Percentiles rank a stretch among this genome's conserved stretches.
phyloP scores from a whole-genome alignment of 2,797 vertebrate species.

The Natrix natrix region DNA sequence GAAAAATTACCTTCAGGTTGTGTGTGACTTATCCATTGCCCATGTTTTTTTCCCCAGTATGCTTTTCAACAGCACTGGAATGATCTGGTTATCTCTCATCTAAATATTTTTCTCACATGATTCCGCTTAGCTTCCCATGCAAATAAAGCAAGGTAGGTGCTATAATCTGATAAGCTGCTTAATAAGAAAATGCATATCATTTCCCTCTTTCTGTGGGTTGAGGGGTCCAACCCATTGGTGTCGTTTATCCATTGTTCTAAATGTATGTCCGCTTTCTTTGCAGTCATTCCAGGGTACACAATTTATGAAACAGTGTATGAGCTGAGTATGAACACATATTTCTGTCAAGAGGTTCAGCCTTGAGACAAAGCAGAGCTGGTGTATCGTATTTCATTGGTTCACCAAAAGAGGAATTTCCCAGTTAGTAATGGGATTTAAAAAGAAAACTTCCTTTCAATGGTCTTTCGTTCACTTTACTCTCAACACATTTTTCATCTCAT shows the following conservation, averaged over 20 bases:
- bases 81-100: neutral
- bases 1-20: neutral
- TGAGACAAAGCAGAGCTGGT: neutral
- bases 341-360: neutral
- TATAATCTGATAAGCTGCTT: neutral
- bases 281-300: neutral
- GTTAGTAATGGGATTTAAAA: too few species aligned
- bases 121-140: neutral
- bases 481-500: neutral
- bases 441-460: neutral
- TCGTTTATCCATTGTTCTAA: neutral
- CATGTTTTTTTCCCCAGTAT: neutral
- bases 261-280: neutral
- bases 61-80: neutral
- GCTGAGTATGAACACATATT: neutral
- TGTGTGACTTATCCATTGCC: neutral
- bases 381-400: neutral
- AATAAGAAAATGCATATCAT: neutral
- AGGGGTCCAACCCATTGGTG: neutral
- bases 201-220: neutral
- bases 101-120: neutral
- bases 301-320: neutral
- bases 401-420: neutral
- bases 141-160: neutral
- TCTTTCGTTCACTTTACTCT: neutral